Conservation (phyloP, 1,140 invertebrate genomes). For the Saccostrea echinata region DNA sequence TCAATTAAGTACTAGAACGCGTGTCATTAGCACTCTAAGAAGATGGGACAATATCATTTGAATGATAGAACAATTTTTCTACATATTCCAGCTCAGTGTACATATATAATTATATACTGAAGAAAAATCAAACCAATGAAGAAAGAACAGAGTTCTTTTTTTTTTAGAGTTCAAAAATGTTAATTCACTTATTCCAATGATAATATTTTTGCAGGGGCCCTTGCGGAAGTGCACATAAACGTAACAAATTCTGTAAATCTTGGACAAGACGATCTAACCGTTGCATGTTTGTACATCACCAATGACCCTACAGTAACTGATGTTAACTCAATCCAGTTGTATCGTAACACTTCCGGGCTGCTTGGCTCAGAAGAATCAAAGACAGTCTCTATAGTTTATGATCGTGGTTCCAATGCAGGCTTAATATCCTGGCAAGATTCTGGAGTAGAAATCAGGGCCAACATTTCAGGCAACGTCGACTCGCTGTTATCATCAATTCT, state of each 20-base stretch:
- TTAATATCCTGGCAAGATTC: slow-evolving; percentile 21
- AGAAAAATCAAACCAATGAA: too few relatives aligned
- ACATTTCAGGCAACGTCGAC: slow-evolving; percentile 19
- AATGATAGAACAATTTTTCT: background rate
- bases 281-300: background rate
- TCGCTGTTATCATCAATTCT: slow-evolving; percentile 1
- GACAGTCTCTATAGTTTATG: slow-evolving; percentile 27
- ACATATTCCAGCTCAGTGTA: too few relatives aligned
- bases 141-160: too few relatives aligned
- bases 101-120: too few relatives aligned
- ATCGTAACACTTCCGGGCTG: background rate
- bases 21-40: background rate
- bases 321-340: slow-evolving; percentile 33
- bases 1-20: too few relatives aligned
- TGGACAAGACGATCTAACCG: background rate
- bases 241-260: background rate
- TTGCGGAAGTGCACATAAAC: background rate
- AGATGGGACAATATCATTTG: background rate
- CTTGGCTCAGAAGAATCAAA: slow-evolving; percentile 25
- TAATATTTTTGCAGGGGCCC: background rate
- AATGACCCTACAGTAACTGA: background rate
- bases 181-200: too few relatives aligned
- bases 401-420: slow-evolving; percentile 10
- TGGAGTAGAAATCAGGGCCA: background rate
- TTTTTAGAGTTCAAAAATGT: too few relatives aligned